A percentile compares a stretch with the other conserved stretches of the same genome.
Evolutionary conservation across 2,888 invertebrate genomes (phyloP).

Genomic region (Latrodectus hesperus): DNA sequence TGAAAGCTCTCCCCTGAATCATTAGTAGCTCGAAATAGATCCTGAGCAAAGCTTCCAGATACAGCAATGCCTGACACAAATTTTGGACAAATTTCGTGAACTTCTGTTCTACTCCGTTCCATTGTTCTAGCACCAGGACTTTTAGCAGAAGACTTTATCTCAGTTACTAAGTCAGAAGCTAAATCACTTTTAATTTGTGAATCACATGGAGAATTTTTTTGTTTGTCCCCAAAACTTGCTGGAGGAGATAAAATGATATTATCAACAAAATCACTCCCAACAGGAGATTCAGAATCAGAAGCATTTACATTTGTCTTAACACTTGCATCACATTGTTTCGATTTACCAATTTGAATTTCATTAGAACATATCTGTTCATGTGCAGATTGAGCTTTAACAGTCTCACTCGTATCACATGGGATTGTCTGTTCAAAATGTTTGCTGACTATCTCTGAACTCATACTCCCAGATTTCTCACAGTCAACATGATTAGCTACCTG

Average conservation of each 20-base stretch:
- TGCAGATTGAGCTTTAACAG: neutral
- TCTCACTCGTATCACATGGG: neutral
- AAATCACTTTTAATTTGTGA: constrained; percentile 3
- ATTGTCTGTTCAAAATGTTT: neutral
- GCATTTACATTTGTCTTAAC: neutral
- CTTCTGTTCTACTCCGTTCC: constrained; percentile 57
- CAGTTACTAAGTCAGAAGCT: neutral
- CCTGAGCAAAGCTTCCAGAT: constrained; percentile 59
- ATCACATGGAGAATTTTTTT: neutral
- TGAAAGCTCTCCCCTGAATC: constrained; percentile 29
- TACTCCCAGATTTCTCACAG: neutral
- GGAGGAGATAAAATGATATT: constrained; percentile 59
- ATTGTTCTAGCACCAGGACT: constrained; percentile 36
- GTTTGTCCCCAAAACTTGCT: constrained; percentile 35
- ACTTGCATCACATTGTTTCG: neutral
- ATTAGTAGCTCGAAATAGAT: constrained; percentile 43
- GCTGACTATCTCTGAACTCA: neutral
- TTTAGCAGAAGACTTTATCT: constrained; percentile 41
- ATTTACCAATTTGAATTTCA: no score
- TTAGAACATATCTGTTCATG: neutral
- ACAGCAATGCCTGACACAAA: constrained; percentile 62
- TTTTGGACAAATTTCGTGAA: constrained; percentile 63
- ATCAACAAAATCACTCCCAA: constrained; percentile 20
- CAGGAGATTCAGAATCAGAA: neutral
- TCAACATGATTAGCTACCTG: neutral